phyloP scores from a whole-genome alignment of 2,113 vertebrate genomes.

The Lamprologus callipterus region DNA sequence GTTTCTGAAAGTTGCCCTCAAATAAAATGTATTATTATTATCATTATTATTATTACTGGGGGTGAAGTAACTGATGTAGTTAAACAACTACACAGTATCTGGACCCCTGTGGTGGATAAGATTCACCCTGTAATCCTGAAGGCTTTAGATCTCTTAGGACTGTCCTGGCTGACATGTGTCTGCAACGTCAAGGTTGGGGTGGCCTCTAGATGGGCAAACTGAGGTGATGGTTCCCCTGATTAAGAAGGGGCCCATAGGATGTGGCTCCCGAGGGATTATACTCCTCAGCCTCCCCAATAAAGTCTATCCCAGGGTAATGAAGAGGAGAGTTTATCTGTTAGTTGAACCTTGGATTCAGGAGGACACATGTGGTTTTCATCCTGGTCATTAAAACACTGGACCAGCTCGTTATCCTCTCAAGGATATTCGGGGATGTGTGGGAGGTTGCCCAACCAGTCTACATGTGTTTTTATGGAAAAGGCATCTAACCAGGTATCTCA shows the following conservation, averaged over 20 bases:
- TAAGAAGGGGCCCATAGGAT: not conserved
- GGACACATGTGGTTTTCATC: not conserved
- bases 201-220: not conserved
- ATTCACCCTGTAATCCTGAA: not conserved
- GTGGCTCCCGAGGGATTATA: not conserved
- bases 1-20: rapidly evolving
- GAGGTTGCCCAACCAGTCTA: not conserved
- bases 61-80: not conserved
- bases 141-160: not conserved
- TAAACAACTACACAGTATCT: not conserved
- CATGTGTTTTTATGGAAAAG: not conserved
- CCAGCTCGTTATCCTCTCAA: not conserved
- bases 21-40: not conserved
- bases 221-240: rapidly evolving
- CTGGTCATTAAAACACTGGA: not conserved
- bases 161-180: rapidly evolving
- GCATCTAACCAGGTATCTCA: not conserved
- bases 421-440: not conserved
- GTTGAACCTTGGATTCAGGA: not conserved
- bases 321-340: not conserved
- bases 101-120: not conserved
- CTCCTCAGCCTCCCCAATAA: not conserved
- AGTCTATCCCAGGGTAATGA: not conserved
- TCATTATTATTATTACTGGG: not conserved
- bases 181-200: not conserved